Evolutionary conservation across 1,140 invertebrate genomes (phyloP), one percentile per base, ranked within the genome.

Genomic region (Ceratina calcarata): DNA sequence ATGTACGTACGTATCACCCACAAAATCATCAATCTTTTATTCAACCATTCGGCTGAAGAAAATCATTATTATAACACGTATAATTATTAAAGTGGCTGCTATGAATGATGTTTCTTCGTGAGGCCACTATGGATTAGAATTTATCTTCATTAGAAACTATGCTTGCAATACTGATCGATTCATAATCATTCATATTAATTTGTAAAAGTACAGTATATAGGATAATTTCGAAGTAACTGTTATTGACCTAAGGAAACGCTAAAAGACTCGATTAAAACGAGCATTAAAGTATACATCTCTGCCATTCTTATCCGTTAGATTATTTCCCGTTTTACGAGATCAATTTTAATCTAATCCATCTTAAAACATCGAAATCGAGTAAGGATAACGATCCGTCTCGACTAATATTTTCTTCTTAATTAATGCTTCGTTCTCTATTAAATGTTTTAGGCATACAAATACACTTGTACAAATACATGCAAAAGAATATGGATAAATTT

Each of bases 161-260:
- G 37, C 8, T 60, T 1, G 55, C 15, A 24, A 71, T 45, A 71
- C 16, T 15, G 16, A 72, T 72, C 57, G 8, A 15, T 61, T 72
- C 8, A 49, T 61, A 16, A 22, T 24, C 18, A 55, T 27, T 13
- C 24, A 7, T 32, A 57, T 51, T 57, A n/a, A 70, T 70, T 37
- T 45, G 16, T 49, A 10, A 61, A 71, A 60, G 32, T 71, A 61
- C 57, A 13, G 22, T 49, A 57, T 58, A 72, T 15, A 7, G 57
- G 61, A 24, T n/a, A 27, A 27, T 61, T 60, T 60, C 27, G 53
- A 71, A 71, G 69, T 60, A 22, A 58, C 20, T 45, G 1, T 64
- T n/a, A n/a, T 27, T 61, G 32, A 4, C 37, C 13, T 61, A 49
- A 27, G 45, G 27, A 18, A 37, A 55, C 32, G 2, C 16, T 61